Evolutionary conservation across 2,113 vertebrate species (phyloP), one percentile per base, ranked within the genome.

Genomic region (Mastomys natalensis): DNA sequence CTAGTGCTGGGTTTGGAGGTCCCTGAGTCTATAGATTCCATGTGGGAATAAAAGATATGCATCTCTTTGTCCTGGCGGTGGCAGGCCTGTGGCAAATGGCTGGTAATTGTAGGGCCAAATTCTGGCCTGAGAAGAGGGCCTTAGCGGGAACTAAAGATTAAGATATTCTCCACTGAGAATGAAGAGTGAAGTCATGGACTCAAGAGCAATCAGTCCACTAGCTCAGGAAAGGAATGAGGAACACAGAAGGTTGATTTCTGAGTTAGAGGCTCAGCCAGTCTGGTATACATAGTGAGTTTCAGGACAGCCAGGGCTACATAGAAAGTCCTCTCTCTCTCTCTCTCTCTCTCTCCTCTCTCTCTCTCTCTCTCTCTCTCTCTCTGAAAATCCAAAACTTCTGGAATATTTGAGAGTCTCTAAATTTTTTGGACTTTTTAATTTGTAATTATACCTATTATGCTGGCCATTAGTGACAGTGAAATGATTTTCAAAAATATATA

Each of bases 401-500:
- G 12, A 82, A 60, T 82, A 82, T 77, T 93, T 60, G 81, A 82
- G 94, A 89, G 90, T 94, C 87, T 94, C 73, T 89, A 86, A 89
- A 86, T 53, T 62, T 70, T 89, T 76, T 15, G 43, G 62, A 24
- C 87, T 51, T 96, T 34, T 80, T 70, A 15, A 84, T 58, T 73
- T 66, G 87, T n/a, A n/a, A 82, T 82, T 92, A 62, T 85, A 87
- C 12, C 26, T 22, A 31, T 51, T 95, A 64, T 87, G 93, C 10
- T 87, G 66, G 34, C 31, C 68, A 70, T 60, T 55, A 66, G 64
- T 74, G 34, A 89, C 81, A 93, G 21, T 74, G 94, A 90, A 90
- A 72, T 43, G n/a, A 62, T 90, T 64, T 92, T 93, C 88, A 94
- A 89, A 95, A 95, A 22, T 91, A 82, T 86, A 68, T 40, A 88